phyloP scores from a whole-genome alignment of 2,797 vertebrate species.

The Poecile montanus region DNA sequence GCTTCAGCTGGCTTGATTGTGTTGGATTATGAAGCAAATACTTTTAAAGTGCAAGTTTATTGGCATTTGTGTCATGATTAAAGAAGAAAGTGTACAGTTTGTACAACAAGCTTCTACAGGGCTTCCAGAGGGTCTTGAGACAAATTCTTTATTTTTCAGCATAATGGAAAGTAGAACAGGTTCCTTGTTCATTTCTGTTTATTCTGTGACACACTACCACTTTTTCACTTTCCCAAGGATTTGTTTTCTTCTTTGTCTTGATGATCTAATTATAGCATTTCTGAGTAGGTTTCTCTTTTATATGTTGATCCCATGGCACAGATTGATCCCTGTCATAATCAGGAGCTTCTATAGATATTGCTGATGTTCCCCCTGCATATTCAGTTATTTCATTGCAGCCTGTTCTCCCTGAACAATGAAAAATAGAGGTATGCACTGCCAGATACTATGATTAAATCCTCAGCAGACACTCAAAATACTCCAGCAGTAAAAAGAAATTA shows the following conservation, averaged over 20 bases:
- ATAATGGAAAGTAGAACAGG: neutral
- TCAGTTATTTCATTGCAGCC: neutral
- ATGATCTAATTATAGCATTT: neutral
- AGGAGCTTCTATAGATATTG: neutral
- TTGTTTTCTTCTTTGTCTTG: neutral
- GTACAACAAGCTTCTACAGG: neutral
- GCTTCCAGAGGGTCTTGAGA: neutral
- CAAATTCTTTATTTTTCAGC: neutral
- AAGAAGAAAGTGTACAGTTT: neutral
- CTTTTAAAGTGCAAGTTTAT: neutral
- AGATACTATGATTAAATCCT: neutral
- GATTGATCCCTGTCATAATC: neutral
- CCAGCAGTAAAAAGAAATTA: constrained; percentile 5
- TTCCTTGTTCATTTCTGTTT: neutral
- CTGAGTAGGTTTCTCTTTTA: neutral
- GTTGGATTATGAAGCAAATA: neutral
- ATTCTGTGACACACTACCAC: neutral
- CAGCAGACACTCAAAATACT: neutral
- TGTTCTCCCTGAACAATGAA: neutral
- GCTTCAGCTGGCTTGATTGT: neutral
- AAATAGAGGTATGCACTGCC: neutral
- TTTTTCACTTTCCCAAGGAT: neutral
- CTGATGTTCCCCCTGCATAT: neutral
- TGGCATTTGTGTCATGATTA: neutral
- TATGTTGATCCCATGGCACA: neutral